Conservation (phyloP, 2,797 vertebrate species). For the Chiloscyllium punctatum region DNA sequence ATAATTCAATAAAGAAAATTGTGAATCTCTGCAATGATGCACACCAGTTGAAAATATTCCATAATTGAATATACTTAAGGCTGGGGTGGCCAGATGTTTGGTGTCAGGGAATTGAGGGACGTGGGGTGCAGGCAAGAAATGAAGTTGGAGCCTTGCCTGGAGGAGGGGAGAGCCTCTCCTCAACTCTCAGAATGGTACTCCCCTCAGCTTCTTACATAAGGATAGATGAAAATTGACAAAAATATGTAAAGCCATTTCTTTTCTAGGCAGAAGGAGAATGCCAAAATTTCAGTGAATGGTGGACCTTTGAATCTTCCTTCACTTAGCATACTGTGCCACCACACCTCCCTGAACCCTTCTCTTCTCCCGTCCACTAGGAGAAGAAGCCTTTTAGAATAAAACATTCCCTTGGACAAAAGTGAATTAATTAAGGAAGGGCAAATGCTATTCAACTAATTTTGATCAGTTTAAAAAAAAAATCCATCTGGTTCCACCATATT, state of each 20-base stretch:
- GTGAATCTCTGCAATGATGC: too few species aligned
- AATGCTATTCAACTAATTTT: neutral
- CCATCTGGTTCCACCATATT: too few species aligned
- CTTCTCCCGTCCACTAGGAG: too few species aligned
- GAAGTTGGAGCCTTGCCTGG: too few species aligned
- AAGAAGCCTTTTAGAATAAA: too few species aligned
- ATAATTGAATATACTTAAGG: too few species aligned
- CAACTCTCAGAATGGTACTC: neutral
- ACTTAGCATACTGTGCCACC: neutral
- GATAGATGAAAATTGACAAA: neutral
- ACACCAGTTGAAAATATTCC: too few species aligned
- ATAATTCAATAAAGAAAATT: too few species aligned
- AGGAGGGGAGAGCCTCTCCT: neutral
- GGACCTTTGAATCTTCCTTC: neutral
- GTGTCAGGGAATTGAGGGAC: too few species aligned
- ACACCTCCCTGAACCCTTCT: neutral
- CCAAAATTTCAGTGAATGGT: neutral
- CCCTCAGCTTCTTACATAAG: neutral
- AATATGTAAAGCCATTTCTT: neutral
- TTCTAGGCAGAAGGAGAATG: neutral
- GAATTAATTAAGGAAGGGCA: neutral
- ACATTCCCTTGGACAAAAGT: neutral
- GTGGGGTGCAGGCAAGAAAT: too few species aligned
- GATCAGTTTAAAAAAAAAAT: neutral
- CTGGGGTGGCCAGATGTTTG: too few species aligned